Evolutionary conservation across 2,797 vertebrate species (phyloP).

Genomic region (Xiphophorus birchmanni): DNA sequence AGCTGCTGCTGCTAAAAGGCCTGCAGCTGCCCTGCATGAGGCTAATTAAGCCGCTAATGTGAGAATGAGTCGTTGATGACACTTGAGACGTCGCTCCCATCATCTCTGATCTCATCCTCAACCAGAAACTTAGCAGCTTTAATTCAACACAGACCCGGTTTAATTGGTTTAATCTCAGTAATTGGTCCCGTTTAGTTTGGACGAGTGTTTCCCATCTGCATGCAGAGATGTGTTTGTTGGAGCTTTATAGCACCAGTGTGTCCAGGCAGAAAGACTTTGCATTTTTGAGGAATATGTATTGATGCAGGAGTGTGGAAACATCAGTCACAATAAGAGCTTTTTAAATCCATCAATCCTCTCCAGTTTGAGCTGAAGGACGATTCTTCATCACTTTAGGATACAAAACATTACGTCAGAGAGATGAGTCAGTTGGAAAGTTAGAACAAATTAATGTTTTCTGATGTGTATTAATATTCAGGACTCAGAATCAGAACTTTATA

Average conservation of each 20-base stretch:
- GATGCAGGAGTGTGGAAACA: background rate
- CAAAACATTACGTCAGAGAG: background rate
- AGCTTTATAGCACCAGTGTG: background rate
- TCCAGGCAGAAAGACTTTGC: background rate
- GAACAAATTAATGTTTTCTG: background rate
- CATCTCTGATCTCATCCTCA: background rate
- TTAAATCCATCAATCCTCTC: background rate
- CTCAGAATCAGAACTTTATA: background rate
- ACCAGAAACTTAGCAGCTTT: background rate
- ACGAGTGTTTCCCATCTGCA: background rate
- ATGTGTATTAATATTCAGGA: background rate
- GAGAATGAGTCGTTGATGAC: background rate
- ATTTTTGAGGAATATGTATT: background rate
- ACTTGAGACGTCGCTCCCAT: background rate
- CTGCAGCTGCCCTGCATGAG: background rate
- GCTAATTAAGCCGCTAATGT: slow-evolving; percentile 27
- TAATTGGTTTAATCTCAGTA: background rate
- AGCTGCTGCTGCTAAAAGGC: slow-evolving; percentile 14
- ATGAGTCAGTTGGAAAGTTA: background rate
- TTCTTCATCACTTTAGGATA: background rate
- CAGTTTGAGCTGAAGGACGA: background rate
- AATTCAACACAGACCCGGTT: background rate
- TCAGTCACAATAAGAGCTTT: background rate
- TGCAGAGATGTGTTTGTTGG: background rate
- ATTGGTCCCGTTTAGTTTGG: background rate